Percentiles rank a stretch among this genome's conserved stretches.
phyloP scores from a whole-genome alignment of 37 sponge, comb jelly and placozoan species.

The Bolinopsis microptera region DNA sequence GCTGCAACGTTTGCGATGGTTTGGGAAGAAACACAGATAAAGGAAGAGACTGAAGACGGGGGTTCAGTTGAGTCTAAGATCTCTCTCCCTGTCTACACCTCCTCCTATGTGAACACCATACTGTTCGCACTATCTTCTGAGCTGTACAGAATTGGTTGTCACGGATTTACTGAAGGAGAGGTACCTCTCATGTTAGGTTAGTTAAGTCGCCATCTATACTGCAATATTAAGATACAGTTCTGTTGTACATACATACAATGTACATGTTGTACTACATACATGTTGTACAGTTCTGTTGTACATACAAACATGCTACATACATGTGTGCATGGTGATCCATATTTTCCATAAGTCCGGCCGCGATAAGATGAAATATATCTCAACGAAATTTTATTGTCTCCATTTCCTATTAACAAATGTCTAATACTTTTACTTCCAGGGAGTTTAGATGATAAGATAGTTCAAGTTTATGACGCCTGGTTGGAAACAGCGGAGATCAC shows the following conservation, averaged over 20 bases:
- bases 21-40: constrained; percentile 39
- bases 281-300: too few relatives aligned
- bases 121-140: constrained; percentile 4
- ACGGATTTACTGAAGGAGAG: not conserved
- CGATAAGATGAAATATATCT: too few relatives aligned
- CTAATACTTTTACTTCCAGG: too few relatives aligned
- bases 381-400: too few relatives aligned
- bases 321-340: too few relatives aligned
- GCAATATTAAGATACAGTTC: too few relatives aligned
- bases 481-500: constrained; percentile 5
- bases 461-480: not conserved
- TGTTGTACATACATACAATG: too few relatives aligned
- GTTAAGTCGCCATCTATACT: too few relatives aligned
- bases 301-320: too few relatives aligned
- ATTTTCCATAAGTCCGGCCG: too few relatives aligned
- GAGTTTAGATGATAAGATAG: not conserved
- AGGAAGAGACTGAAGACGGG: constrained; percentile 31
- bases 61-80: not conserved
- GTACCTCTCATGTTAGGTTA: constrained; percentile 20
- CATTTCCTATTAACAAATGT: too few relatives aligned
- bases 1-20: not conserved
- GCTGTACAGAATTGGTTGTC: constrained; percentile 1
- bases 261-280: too few relatives aligned
- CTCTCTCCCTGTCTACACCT: constrained; percentile 8
- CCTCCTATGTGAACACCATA: not conserved